phyloP scores from a whole-genome alignment of 2,113 vertebrate genomes.

The Alethe castanea region DNA sequence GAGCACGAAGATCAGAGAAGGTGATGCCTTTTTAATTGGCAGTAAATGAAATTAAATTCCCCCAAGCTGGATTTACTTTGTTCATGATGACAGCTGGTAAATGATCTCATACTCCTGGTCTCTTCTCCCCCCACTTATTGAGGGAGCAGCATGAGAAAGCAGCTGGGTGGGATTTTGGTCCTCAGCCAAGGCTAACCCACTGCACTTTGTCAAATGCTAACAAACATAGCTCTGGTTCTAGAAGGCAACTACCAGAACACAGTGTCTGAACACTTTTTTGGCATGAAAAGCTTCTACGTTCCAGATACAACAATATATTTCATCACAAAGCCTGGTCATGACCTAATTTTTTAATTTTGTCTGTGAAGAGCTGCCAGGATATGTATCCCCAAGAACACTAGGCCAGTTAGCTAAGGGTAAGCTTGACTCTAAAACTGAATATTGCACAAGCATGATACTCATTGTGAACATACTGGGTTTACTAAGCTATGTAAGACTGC shows the following conservation, averaged over 20 bases:
- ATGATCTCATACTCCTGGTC: neutral
- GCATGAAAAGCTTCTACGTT: neutral
- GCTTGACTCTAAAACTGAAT: neutral
- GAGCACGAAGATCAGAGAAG: neutral
- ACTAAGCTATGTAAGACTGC: accelerated
- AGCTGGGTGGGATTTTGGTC: neutral
- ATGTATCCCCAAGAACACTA: neutral
- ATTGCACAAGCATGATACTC: neutral
- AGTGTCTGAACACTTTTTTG: neutral
- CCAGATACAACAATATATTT: neutral
- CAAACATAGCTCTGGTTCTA: neutral
- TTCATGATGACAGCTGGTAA: neutral
- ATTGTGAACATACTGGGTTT: neutral
- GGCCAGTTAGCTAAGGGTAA: neutral
- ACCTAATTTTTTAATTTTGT: neutral
- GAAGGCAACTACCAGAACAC: neutral
- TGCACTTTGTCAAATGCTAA: neutral
- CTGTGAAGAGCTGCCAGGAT: neutral
- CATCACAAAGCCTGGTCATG: neutral
- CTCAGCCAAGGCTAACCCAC: neutral
- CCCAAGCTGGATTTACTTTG: neutral
- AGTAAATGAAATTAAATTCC: neutral
- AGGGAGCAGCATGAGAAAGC: accelerated
- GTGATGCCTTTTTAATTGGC: neutral
- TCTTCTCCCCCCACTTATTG: neutral